Conservation (phyloP, 2,797 vertebrate genomes). For the Avahi laniger region DNA sequence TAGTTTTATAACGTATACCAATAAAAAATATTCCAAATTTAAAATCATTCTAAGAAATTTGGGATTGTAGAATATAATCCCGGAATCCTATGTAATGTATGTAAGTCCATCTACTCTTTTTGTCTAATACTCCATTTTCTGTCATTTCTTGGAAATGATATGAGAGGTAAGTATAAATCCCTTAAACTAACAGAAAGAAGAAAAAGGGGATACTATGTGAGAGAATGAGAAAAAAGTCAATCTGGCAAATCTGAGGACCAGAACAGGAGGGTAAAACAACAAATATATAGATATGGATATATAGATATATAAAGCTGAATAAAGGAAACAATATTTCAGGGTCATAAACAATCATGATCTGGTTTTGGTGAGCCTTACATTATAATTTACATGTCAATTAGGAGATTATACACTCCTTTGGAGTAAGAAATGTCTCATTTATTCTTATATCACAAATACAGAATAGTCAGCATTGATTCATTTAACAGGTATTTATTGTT, state of each 20-base stretch:
- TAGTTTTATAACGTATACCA: background rate
- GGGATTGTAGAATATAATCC: background rate
- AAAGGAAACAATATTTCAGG: background rate
- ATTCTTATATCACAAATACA: background rate
- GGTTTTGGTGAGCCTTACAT: background rate
- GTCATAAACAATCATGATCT: background rate
- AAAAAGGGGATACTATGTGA: background rate
- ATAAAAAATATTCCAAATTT: background rate
- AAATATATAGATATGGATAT: background rate
- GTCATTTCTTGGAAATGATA: background rate
- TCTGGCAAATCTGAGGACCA: background rate
- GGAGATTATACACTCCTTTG: background rate
- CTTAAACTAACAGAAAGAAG: background rate
- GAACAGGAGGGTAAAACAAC: background rate
- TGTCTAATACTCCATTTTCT: background rate
- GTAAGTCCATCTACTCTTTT: background rate
- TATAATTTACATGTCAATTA: background rate
- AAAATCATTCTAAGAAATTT: background rate
- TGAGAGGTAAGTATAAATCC: background rate
- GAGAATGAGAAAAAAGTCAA: background rate
- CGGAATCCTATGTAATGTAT: background rate
- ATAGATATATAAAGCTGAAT: background rate
- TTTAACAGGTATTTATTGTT: background rate
- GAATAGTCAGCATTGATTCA: background rate
- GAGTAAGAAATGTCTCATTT: background rate